Conservation (phyloP, 2,113 vertebrate species). For the Cranoglanis bouderius region DNA sequence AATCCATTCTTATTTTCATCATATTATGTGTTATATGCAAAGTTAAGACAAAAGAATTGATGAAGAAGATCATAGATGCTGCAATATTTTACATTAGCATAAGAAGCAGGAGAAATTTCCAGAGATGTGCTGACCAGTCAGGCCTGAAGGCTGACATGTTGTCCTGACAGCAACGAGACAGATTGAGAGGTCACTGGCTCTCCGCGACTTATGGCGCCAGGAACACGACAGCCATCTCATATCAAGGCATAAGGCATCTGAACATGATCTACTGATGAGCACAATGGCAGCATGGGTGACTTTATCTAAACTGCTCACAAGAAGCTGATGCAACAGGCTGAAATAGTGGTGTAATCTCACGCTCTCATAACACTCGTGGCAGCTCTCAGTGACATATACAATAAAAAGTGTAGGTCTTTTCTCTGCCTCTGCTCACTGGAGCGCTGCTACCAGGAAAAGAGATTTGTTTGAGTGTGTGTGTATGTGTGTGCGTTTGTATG, state of each 20-base stretch:
- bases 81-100: neutral
- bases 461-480: conserved; percentile 3
- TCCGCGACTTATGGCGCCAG: neutral
- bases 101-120: neutral
- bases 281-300: conserved; percentile 21
- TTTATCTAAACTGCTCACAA: conserved; percentile 21
- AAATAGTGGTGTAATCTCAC: conserved; percentile 35
- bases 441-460: neutral
- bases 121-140: neutral
- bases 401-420: neutral
- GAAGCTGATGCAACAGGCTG: conserved; percentile 46
- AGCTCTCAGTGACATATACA: neutral
- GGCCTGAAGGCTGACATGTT: conserved; percentile 2
- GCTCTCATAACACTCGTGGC: conserved; percentile 7
- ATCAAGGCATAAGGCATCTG: neutral
- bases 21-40: neutral
- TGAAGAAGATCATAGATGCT: neutral
- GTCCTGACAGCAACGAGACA: neutral
- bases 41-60: neutral
- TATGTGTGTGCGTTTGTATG: neutral
- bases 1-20: neutral
- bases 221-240: conserved; percentile 1
- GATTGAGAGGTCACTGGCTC: neutral
- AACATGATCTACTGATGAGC: conserved; percentile 12
- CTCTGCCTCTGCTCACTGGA: neutral